These are phyloP conservation scores for Lycopodina hypogea DNA, from an alignment of 37 sponge, comb jelly and placozoan genomes.

Conservation along the genomic window DNA sequence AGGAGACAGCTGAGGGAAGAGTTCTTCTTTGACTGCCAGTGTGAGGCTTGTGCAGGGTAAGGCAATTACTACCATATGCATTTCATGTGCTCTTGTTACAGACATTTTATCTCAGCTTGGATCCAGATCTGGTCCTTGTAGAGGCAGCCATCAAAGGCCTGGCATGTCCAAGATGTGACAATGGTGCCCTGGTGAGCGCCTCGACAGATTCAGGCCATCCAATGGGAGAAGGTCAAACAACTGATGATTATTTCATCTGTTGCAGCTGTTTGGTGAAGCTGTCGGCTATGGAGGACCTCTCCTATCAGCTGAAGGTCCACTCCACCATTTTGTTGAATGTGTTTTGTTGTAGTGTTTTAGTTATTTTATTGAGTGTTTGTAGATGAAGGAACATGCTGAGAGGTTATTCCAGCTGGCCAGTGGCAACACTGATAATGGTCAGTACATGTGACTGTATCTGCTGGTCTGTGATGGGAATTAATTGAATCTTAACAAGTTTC, in stretches of 20 bases:
- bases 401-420: too few relatives aligned
- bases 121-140: not conserved
- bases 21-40: conserved; percentile 60
- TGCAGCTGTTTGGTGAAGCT: not conserved
- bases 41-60: conserved; percentile 47
- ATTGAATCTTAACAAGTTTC: too few relatives aligned
- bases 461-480: too few relatives aligned
- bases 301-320: not conserved
- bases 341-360: not conserved
- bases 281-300: not conserved
- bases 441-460: too few relatives aligned
- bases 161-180: conserved; percentile 6
- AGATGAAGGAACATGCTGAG: too few relatives aligned
- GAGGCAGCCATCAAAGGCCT: conserved; percentile 17
- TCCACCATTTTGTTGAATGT: too few relatives aligned
- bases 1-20: conserved; percentile 19
- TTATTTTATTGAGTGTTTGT: not conserved
- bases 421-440: too few relatives aligned
- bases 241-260: not conserved
- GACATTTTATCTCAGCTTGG: not conserved
- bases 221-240: not conserved
- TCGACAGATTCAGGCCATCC: not conserved
- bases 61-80: not conserved
- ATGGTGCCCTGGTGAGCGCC: not conserved
- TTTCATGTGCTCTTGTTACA: not conserved